Percentiles rank a stretch among this genome's conserved stretches.
phyloP scores from a whole-genome alignment of 2,888 invertebrate species.

The Caradrina clavipalpis region DNA sequence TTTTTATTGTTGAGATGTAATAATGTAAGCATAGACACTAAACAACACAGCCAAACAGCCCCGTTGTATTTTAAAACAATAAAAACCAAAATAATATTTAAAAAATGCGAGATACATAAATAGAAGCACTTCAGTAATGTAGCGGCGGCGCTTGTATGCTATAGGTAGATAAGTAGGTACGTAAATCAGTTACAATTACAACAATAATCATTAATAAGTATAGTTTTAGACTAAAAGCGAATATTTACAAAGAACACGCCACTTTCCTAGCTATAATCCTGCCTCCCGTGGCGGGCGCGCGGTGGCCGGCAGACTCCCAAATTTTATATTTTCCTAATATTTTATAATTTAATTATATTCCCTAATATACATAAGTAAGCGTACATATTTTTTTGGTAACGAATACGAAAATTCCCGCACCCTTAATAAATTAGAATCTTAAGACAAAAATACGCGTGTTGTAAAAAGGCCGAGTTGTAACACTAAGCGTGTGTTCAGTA shows the following conservation, averaged over 20 bases:
- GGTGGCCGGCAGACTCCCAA: slow-evolving; percentile 46
- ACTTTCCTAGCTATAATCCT: slow-evolving; percentile 83
- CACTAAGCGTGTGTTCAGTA: slow-evolving; percentile 26
- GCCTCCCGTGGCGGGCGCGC: slow-evolving; percentile 75
- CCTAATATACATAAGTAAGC: slow-evolving; percentile 64
- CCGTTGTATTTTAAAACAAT: slow-evolving; percentile 21
- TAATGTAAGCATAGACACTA: slow-evolving; percentile 18
- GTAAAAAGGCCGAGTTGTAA: slow-evolving; percentile 29
- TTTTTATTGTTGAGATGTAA: neutral
- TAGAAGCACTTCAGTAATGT: slow-evolving; percentile 55
- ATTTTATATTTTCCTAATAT: slow-evolving; percentile 54
- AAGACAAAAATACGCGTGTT: slow-evolving; percentile 40
- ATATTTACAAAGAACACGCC: slow-evolving; percentile 86
- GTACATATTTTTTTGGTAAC: slow-evolving; percentile 65
- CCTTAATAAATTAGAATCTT: slow-evolving; percentile 50
- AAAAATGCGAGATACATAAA: slow-evolving; percentile 61
- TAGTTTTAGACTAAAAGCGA: slow-evolving; percentile 85
- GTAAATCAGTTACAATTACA: slow-evolving; percentile 73
- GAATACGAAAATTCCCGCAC: slow-evolving; percentile 56
- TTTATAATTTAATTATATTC: slow-evolving; percentile 61
- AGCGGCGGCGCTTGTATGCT: slow-evolving; percentile 54
- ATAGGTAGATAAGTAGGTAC: slow-evolving; percentile 67
- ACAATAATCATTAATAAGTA: slow-evolving; percentile 74
- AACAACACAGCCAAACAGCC: slow-evolving; percentile 7
- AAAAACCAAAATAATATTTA: slow-evolving; percentile 22